phyloP scores from a whole-genome alignment of 1,140 invertebrate genomes.

The Batillaria attramentaria region DNA sequence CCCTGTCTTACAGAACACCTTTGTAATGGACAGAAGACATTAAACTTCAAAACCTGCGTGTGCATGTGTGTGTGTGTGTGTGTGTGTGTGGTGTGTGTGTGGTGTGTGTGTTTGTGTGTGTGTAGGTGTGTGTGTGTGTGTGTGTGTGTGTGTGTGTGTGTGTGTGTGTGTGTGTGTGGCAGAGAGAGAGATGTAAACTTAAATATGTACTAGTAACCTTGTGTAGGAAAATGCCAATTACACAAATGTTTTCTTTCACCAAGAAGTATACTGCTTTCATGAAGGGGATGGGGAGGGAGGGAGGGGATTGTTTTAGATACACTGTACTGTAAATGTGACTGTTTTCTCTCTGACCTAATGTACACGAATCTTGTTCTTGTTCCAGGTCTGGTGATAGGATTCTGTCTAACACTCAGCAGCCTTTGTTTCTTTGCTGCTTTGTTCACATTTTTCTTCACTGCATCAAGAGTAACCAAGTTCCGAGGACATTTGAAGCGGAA shows the following conservation, averaged over 20 bases:
- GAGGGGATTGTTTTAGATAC: too few relatives aligned
- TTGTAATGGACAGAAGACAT: too few relatives aligned
- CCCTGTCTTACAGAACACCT: too few relatives aligned
- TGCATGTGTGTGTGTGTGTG: too few relatives aligned
- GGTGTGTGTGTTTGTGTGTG: too few relatives aligned
- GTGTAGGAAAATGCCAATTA: not conserved
- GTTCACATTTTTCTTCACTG: constrained; percentile 85
- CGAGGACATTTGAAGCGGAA: constrained; percentile 80
- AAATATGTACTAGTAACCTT: not conserved
- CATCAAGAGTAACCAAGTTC: constrained; percentile 88
- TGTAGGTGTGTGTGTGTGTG: too few relatives aligned
- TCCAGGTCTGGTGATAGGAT: constrained; percentile 82
- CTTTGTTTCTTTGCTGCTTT: constrained; percentile 83
- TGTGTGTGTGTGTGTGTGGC: too few relatives aligned
- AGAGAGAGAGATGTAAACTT: not conserved
- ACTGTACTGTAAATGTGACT: too few relatives aligned
- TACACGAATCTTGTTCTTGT: constrained; percentile 24
- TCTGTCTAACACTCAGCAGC: constrained; percentile 85
- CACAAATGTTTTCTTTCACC: not conserved
- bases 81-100: too few relatives aligned
- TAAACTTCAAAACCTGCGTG: too few relatives aligned
- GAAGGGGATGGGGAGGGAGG: not conserved
- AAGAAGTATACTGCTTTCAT: not conserved
- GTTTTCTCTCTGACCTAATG: too few relatives aligned
- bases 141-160: too few relatives aligned